Base-by-base conservation (phyloP, 2,797 vertebrate genomes). In the Alca torda region DNA sequence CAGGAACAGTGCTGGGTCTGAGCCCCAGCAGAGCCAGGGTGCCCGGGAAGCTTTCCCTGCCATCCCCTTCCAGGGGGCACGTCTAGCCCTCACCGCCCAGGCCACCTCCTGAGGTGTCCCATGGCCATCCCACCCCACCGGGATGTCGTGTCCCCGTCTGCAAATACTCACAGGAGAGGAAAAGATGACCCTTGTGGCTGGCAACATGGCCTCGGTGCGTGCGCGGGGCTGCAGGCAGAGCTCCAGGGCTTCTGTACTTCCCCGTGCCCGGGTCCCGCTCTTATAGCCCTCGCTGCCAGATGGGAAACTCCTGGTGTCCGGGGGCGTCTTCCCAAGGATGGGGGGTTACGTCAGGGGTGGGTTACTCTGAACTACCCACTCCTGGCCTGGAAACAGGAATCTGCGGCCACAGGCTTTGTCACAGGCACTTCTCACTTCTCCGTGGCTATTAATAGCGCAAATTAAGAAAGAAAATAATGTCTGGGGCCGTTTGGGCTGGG, bases 161-260 rank as follows among this genome's bases (percentile, higher is more conserved):
- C 30, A 4, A 11, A 13, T 50, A 90, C 95, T 84, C 82, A 93
- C 87, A 1, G 13, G 12, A 41, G 13, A 11, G 3, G 13, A 39
- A 45, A 12, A 39, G 13, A 3, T 2, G 16, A 3, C 1, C 4
- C 1, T 5, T 11, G 0, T 1, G 16, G 43, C 41, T 23, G 23
- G 14, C 45, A 18, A 11, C 8, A 4, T 1, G 0, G 14, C 7
- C 26, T 41, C 2, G 0, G 30, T 0, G 39, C 1, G 1, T 4
- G 16, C 2, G 12, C 2, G 2, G 21, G 20, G 50, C 48, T 43
- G 39, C 31, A 2, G 10, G 30, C 8, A 19, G 9, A 45, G 15
- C 23, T 70, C 37, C 46, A 5, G 21, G 25, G 30, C n/a, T 43
- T 23, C 60, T 61, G 61, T 8, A 26, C 12, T 16, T 11, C 5